Evolutionary conservation across 2,888 invertebrate genomes (phyloP), one percentile per base, ranked within the genome.

Genomic region (Aproaerema taeniolella): DNA sequence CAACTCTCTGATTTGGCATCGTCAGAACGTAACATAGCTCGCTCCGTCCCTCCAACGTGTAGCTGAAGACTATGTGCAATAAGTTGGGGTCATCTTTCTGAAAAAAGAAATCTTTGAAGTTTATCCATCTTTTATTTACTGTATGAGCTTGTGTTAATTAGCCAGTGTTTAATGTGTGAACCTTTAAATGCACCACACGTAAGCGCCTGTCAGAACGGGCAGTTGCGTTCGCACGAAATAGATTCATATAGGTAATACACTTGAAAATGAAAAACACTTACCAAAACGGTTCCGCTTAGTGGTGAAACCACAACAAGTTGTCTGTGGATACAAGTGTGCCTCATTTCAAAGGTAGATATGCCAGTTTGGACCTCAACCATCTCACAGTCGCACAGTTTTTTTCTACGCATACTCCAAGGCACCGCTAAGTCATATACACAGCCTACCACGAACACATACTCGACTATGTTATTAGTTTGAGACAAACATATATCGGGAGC

Each of bases 401-500:
- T 73, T 31, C 86, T 67, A 1, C 77, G 61, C 31, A 86, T 46
- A 39, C 49, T 72, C 77, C 83, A 86, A 1, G 70, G 49, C 0
- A 82, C 83, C 0, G 76, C 67, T 0, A 55, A 69, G 2, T 41
- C 47, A 50, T 74, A 79, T 1, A 80, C 59, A 42, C 79, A 78
- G 1, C 79, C 82, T 50, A 86, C 48, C 0, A 86, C 72, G 14
- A 85, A 73, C 43, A 80, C 55, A 7, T 85, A 47, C 38, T 82
- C 74, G 2, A 29, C 33, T n/a, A n/a, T n/a, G n/a, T n/a, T n/a
- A n/a, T n/a, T n/a, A n/a, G n/a, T n/a, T n/a, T n/a, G n/a, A n/a
- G n/a, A n/a, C n/a, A n/a, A n/a, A n/a, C n/a, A n/a, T n/a, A 86
- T 56, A 42, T 85, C 83, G 1, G 86, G 86, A 1, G 74, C 78